Base-by-base conservation (phyloP, 1,140 invertebrate species). In the Temnothorax nylanderi region DNA sequence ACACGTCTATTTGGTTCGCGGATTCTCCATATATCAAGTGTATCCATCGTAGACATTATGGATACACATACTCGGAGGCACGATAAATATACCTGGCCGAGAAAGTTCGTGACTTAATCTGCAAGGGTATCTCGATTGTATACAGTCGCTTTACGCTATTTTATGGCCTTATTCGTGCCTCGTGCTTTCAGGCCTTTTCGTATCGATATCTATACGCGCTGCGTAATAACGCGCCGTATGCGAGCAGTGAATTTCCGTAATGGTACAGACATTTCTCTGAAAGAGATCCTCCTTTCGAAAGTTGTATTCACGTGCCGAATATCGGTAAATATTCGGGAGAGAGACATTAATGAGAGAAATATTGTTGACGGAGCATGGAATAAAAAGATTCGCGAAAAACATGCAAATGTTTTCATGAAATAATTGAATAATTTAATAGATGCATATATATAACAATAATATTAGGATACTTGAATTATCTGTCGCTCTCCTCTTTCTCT, bases 71-170 rank as follows among this genome's bases (percentile, higher is more conserved):
- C 74, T 88, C 74, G n/a, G 10, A 78, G 86, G 49, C 44, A 64
- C 64, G 86, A 87, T 92, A 92, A 92, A 92, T 92, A 92, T 84
- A 87, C 67, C 69, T 49, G 41, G 26, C 4, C 16, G 62, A 65
- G 26, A 56, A 64, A 86, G 85, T 91, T 92, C 90, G 92, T 91
- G 91, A 92, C 91, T 92, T 91, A 93, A 93, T 93, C 91, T 91
- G 77, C 82, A 75, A 89, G 82, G 81, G 80, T 89, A 91, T 88
- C 86, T 89, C 85, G 72, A 80, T 85, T 80, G 64, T 80, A 74
- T 89, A 74, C 71, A 65, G 16, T 85, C 71, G 65, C 65, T 75
- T 89, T 86, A 76, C 87, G 78, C 67, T 88, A 82, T 85, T 90
- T 91, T 91, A 91, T 78, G 82, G 65, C 51, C n/a, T 75, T 77